Evolutionary conservation across 2,888 invertebrate genomes (phyloP), one percentile per base, ranked within the genome.

Genomic region (Dolomedes plantarius): DNA sequence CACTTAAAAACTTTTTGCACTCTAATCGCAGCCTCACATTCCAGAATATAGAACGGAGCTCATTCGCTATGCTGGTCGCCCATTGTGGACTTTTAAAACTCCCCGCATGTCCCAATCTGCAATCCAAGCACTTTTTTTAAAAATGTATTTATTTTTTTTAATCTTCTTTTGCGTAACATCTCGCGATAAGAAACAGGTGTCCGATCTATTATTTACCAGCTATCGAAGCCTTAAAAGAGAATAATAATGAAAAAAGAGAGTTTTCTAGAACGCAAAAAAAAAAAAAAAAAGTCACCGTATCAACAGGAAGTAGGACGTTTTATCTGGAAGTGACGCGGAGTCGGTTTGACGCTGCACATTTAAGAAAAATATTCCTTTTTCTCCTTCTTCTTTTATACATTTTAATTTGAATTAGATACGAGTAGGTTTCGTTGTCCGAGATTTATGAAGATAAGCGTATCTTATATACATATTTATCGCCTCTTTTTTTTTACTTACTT

Each of bases 161-260:
- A n/a, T n/a, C n/a, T n/a, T 32, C 19, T 28, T 29, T 71, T 68
- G 31, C 56, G 50, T 16, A 50, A 56, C 78, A 69, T 56, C 65
- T 19, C n/a, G 68, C 16, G 77, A 77, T 77, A 77, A 62, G n/a
- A 39, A 71, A 71, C 69, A 78, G 69, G 71, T 78, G 78, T 71
- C 71, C 36, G 56, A 56, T 56, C 56, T 23, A 56, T 56, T 23
- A 56, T 56, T 56, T 5, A 19, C 56, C 3, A 23, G 56, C 9
- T 56, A 56, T 23, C 56, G 56, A 23, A 56, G 19, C 16, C 23
- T 23, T 56, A 23, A 23, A 56, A 16, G 2, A 2, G n/a, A 56
- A 56, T 11, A 56, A 9, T 36, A 23, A 56, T 56, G 11, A 19
- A 6, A 56, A 23, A 56, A 56, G 5, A 56, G 2, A 16, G 23